Conservation (phyloP, 2,113 vertebrate species). For the Cnemophilus loriae region DNA sequence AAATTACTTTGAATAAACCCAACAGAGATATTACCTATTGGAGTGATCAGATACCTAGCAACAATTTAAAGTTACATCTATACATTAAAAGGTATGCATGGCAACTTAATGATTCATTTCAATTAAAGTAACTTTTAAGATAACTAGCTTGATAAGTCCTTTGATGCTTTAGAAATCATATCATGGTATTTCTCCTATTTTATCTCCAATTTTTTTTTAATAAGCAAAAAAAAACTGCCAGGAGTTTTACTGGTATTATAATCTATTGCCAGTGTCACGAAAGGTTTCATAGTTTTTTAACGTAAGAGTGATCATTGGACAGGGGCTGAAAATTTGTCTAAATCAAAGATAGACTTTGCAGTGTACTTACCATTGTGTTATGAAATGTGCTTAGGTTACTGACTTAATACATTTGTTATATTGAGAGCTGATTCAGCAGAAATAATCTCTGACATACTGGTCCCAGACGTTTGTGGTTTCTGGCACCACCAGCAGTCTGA, state of each 20-base stretch:
- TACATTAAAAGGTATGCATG: neutral
- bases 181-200: neutral
- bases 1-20: neutral
- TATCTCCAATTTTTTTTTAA: neutral
- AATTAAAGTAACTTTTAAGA: neutral
- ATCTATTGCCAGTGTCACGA: neutral
- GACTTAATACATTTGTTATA: neutral
- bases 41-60: neutral
- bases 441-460: constrained; percentile 13
- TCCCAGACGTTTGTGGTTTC: constrained; percentile 24
- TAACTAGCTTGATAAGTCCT: neutral
- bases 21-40: neutral
- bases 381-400: neutral
- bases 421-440: constrained; percentile 33
- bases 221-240: neutral
- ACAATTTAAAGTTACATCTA: neutral
- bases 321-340: neutral
- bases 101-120: neutral
- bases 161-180: neutral
- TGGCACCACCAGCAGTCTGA: neutral
- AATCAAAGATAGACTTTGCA: neutral
- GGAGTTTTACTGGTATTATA: neutral
- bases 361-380: neutral
- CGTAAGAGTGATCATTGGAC: neutral
- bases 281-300: neutral